Percentiles rank a stretch among this genome's conserved stretches.
These are phyloP conservation scores for Tortricodes alternella DNA, from an alignment of 2,888 invertebrate species.

Conservation along the genomic window DNA sequence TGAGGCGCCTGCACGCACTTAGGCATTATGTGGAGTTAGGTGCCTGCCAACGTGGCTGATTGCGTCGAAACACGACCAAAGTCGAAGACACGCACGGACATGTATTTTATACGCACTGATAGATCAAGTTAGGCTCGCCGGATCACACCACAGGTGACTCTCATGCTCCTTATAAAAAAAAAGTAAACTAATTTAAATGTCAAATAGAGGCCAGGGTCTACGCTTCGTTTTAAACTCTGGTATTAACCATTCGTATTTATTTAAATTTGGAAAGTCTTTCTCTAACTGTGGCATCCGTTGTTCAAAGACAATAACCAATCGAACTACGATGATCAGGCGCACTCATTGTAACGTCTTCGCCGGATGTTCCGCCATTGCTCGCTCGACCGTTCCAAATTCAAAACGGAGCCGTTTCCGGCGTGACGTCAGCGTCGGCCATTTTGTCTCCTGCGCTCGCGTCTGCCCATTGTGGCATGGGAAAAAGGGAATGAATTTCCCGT, in stretches of 20 bases:
- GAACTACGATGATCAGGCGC: constrained; percentile 53
- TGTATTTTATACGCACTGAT: too few relatives aligned
- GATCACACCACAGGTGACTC: too few relatives aligned
- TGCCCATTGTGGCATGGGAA: constrained; percentile 66
- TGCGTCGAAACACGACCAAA: too few relatives aligned
- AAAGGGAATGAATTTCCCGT: constrained; percentile 71
- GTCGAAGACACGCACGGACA: too few relatives aligned
- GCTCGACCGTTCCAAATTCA: constrained; percentile 82
- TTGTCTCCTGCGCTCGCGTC: constrained; percentile 57
- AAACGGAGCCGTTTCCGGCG: constrained; percentile 81
- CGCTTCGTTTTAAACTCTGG: background rate
- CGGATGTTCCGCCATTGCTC: constrained; percentile 82
- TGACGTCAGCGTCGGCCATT: constrained; percentile 75
- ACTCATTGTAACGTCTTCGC: constrained; percentile 80
- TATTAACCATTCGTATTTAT: background rate
- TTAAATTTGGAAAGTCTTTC: constrained; percentile 24
- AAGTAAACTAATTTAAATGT: too few relatives aligned
- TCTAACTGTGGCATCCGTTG: constrained; percentile 34
- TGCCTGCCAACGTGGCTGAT: too few relatives aligned
- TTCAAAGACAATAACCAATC: constrained; percentile 43
- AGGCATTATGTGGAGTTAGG: too few relatives aligned
- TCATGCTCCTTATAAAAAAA: too few relatives aligned
- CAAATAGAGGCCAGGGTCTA: too few relatives aligned
- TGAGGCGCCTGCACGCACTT: too few relatives aligned
- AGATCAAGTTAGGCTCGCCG: too few relatives aligned